Base-by-base conservation (phyloP, 2,113 vertebrate species). In the Aspiorhynchus laticeps region DNA sequence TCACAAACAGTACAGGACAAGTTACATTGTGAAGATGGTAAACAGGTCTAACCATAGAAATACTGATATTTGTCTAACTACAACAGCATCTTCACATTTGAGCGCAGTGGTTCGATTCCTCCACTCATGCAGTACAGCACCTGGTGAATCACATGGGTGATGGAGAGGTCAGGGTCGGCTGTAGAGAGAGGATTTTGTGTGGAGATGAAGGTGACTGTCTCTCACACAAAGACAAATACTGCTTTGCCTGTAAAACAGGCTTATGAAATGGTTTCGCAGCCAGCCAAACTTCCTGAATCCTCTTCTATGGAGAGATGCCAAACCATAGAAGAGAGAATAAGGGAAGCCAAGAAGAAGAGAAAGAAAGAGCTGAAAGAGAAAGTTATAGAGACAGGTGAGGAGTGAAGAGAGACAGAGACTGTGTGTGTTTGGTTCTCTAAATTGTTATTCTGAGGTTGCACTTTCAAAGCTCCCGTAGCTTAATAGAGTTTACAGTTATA, bases 221-320 rank as follows among this genome's bases (percentile, higher is more conserved):
- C 78, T 85, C 26, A 76, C 85, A 89, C 90, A 87, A 88, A 89
- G 80, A 83, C 26, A 48, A 89, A 85, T 88, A 82, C 77, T 69
- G 83, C 76, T 85, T 90, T 73, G 80, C 76, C 80, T 88, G 74
- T 88, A 84, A 76, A 85, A 82, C 6, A 77, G 80, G 51, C 85
- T 71, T 77, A 85, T 88, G 80, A 87, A 89, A 78, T 84, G 65
- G 36, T 83, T 85, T 88, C 88, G 84, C 75, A 53, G 80, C 86
- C 85, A 84, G 85, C 80, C 86, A 87, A 90, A 86, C 79, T 84
- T 83, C 73, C 86, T 85, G 83, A 87, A 88, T 88, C 85, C 86
- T 78, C 80, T 38, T 84, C 51, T 78, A 79, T 89, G 88, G 88
- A 88, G 24, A 61, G 19, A 12, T 51, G 87, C 89, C 90, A 91